Percentiles rank a stretch among this genome's conserved stretches.
Evolutionary conservation across 2,113 vertebrate species (phyloP).

Genomic region (Ophthalmotilapia sp.): DNA sequence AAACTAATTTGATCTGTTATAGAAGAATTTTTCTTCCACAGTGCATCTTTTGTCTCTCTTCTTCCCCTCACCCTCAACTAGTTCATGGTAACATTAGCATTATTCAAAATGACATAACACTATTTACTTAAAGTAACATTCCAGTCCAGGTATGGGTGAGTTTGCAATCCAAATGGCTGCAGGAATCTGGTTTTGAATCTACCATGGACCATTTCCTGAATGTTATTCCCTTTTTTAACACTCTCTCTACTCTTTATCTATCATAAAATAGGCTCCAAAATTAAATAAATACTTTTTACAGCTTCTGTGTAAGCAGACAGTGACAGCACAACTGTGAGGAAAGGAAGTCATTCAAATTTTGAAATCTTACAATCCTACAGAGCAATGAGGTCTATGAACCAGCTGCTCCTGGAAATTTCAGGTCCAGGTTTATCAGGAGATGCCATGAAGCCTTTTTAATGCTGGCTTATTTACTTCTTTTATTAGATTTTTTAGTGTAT

Average conservation of each 20-base stretch:
- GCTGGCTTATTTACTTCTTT: not conserved
- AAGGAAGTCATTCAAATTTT: not conserved
- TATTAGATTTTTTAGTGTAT: not conserved
- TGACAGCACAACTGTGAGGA: not conserved
- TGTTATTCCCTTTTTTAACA: fast-evolving
- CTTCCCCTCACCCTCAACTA: too few species aligned
- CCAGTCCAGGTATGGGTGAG: too few species aligned
- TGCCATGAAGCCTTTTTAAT: not conserved
- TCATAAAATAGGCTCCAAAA: fast-evolving
- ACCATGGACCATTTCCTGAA: not conserved
- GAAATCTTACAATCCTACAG: not conserved
- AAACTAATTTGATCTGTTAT: too few species aligned
- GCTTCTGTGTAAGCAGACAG: not conserved
- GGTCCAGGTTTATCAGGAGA: not conserved
- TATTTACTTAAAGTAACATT: too few species aligned
- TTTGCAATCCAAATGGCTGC: too few species aligned
- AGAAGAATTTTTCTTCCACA: too few species aligned
- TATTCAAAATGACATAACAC: too few species aligned
- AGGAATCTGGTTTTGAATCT: too few species aligned
- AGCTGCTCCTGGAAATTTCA: not conserved
- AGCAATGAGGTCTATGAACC: not conserved
- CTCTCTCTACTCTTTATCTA: not conserved
- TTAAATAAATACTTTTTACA: not conserved
- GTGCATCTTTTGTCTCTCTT: too few species aligned
- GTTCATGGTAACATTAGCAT: too few species aligned